phyloP scores from a whole-genome alignment of 2,797 vertebrate genomes.

The Crocidura indochinensis region DNA sequence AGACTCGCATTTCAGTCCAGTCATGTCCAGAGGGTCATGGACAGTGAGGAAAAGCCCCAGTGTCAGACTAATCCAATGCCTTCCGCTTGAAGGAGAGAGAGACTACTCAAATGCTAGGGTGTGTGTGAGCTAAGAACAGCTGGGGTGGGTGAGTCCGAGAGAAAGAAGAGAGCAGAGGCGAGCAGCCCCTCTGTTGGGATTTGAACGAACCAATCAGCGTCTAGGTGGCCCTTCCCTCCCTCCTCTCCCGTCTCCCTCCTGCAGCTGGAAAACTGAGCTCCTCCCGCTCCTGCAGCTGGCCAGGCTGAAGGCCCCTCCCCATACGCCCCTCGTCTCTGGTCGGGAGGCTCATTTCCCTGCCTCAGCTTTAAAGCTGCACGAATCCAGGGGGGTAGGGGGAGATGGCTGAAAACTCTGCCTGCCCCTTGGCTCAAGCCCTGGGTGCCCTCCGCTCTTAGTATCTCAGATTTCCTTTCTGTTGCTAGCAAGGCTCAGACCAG shows the following conservation, averaged over 20 bases:
- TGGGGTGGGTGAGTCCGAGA: background rate
- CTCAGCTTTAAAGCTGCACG: background rate
- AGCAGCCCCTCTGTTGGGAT: slow-evolving; percentile 75
- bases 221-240: background rate
- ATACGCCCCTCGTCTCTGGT: no score
- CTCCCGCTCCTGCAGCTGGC: background rate
- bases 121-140: background rate
- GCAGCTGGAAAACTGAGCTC: slow-evolving; percentile 74
- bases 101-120: no score
- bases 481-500: background rate
- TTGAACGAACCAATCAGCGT: slow-evolving; percentile 83
- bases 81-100: background rate
- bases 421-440: background rate
- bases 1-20: background rate
- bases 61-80: background rate
- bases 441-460: background rate
- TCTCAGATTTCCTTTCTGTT: slow-evolving; percentile 27
- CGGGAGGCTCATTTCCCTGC: background rate
- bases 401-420: background rate
- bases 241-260: background rate
- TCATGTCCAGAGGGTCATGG: no score
- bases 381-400: background rate
- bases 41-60: background rate
- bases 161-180: background rate
- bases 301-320: background rate